Base-by-base conservation (phyloP, 1,140 invertebrate species). In the Cydia fagiglandana region DNA sequence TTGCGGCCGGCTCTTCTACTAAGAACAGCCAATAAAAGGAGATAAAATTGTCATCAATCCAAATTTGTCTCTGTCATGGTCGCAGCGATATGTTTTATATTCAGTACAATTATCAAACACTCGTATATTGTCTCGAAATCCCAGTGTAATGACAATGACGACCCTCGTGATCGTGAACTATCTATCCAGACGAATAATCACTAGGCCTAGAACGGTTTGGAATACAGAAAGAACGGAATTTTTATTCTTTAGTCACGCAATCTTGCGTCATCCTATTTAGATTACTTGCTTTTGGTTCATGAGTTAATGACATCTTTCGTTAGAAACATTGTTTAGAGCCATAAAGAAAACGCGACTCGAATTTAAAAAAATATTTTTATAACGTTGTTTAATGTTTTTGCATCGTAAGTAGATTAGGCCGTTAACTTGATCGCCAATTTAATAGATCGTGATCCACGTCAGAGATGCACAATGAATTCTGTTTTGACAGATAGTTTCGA, bases 201-300 rank as follows among this genome's bases (percentile, higher is more conserved):
- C 77, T 73, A 81, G 64, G 47, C 47, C 47, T 50, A 50, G 47
- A 50, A 50, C 13, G 12, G 47, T 50, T 50, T n/a, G 15, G 47
- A 50, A 50, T 50, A n/a, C 15, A 50, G 13, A 50, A 15, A 50
- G 47, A n/a, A 50, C 47, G 47, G 47, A 50, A n/a, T 50, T 50
- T 50, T 50, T 50, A 50, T 50, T n/a, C 2, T 50, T n/a, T n/a
- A 50, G 47, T 50, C 47, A 50, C 47, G 47, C 47, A n/a, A 50
- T 50, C 47, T 50, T 50, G 47, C 47, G 47, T 50, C 47, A 50
- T 50, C 13, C 47, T 50, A 50, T 50, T 50, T 50, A 50, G 47
- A 50, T 50, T 15, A 50, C 47, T 50, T 50, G 13, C 47, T 50
- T 50, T 50, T 47, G 13, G 45, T 47, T 47, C 12, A 50, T 50